A percentile compares a stretch with the other conserved stretches of the same genome.
These are phyloP conservation scores for Zingel zingel DNA, from an alignment of 2,113 vertebrate genomes.

Conservation along the genomic window DNA sequence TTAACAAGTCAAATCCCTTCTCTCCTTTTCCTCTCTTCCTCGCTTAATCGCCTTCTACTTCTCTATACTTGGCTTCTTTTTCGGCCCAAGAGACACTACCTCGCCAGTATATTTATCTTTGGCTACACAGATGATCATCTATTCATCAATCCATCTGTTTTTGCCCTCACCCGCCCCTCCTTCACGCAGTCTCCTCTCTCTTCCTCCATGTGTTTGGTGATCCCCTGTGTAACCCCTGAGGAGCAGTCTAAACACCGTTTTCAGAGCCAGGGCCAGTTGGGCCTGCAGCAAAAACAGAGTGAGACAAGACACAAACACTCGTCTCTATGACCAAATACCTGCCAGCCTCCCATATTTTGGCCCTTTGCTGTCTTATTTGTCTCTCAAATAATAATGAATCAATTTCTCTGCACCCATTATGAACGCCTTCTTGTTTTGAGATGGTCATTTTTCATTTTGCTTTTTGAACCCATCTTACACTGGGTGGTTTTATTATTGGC, in stretches of 20 bases:
- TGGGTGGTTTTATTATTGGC: background rate
- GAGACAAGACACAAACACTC: conserved; percentile 65
- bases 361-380: background rate
- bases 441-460: background rate
- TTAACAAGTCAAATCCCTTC: conserved; percentile 54
- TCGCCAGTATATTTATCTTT: conserved; percentile 20
- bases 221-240: conserved; percentile 43
- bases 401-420: background rate
- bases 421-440: background rate
- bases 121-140: conserved; percentile 20
- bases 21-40: conserved; percentile 3
- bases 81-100: conserved; percentile 1
- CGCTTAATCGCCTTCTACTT: conserved; percentile 26
- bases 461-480: background rate
- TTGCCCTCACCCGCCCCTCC: conserved; percentile 25
- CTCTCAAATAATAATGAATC: conserved; percentile 6
- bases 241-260: conserved; percentile 66
- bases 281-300: conserved; percentile 69
- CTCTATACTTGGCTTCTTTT: conserved; percentile 1
- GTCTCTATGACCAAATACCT: conserved; percentile 36
- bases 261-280: conserved; percentile 48
- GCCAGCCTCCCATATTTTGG: conserved; percentile 18
- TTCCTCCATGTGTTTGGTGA: conserved; percentile 55
- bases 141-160: conserved; percentile 56
- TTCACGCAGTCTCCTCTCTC: conserved; percentile 32